A percentile compares a stretch with the other conserved stretches of the same genome.
Evolutionary conservation across 1,140 invertebrate species (phyloP).

Genomic region (Cryptotermes secundus): DNA sequence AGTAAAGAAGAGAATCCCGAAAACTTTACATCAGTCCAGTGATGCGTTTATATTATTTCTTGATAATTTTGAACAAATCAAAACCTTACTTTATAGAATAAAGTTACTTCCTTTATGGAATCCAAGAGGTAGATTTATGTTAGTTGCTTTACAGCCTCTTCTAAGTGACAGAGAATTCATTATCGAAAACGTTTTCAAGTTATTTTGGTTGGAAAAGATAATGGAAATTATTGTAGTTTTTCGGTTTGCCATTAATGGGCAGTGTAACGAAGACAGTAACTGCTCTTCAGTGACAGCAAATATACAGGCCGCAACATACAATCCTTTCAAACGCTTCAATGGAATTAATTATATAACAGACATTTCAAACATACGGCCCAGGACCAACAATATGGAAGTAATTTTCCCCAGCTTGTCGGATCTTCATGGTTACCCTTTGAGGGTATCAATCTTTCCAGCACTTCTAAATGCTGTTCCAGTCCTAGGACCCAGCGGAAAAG

Average conservation of each 20-base stretch:
- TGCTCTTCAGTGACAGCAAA: neutral
- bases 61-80: neutral
- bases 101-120: conserved; percentile 5
- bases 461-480: neutral
- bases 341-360: neutral
- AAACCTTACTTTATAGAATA: neutral
- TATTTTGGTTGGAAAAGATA: neutral
- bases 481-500: neutral
- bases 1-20: neutral
- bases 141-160: neutral
- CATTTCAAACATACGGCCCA: neutral
- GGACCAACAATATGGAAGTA: neutral
- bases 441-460: neutral
- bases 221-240: neutral
- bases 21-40: neutral
- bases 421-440: neutral
- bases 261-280: neutral
- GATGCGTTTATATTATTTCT: neutral
- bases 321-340: neutral
- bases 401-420: neutral
- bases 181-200: neutral
- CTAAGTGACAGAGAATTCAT: neutral
- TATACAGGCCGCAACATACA: neutral
- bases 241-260: neutral
- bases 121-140: neutral